Evolutionary conservation across 2,797 vertebrate species (phyloP), one percentile per base, ranked within the genome.

Genomic region (Anguilla anguilla): DNA sequence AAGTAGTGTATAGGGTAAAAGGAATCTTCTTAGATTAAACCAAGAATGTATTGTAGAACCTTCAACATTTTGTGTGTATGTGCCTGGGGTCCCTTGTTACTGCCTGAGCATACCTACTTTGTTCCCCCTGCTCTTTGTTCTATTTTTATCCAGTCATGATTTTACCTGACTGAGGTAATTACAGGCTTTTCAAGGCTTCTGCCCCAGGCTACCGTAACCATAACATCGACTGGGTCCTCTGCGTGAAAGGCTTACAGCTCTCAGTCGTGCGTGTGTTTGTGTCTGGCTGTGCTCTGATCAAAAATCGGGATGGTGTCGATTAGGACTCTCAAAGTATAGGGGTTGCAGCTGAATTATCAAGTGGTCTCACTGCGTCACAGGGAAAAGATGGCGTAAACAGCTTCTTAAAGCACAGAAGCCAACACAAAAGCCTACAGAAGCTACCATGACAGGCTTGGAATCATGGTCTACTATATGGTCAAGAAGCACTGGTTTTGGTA

Each of bases 111-210:
- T 72, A 79, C 85, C 59, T 86, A 55, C 85, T 86, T 72, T 89
- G 90, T 92, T 93, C 89, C 87, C 85, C 89, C 89, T 89, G 83
- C 89, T 43, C 19, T 86, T 74, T 59, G 28, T 55, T 85, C 79
- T 90, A 92, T 95, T 94, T 93, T 93, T 93, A 93, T 92, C 92
- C 83, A 51, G 74, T 85, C 89, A 90, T 93, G 90, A 95, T 91
- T 86, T 91, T 91, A 92, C 87, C 87, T 77, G 87, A 91, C 87
- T 81, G 87, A 90, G 91, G 92, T 93, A 95, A 95, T 95, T 94
- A 93, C 94, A 90, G 89, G 89, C 92, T 89, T 95, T 92, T 93
- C 92, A 91, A 91, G 90, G 86, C 88, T 88, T 91, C 86, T 46
- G 72, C 90, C 91, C 90, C 89, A 88, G 86, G 79, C 88, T 83